Base-by-base conservation (phyloP, 2,888 invertebrate species). In the Leptarthrus brevirostris region DNA sequence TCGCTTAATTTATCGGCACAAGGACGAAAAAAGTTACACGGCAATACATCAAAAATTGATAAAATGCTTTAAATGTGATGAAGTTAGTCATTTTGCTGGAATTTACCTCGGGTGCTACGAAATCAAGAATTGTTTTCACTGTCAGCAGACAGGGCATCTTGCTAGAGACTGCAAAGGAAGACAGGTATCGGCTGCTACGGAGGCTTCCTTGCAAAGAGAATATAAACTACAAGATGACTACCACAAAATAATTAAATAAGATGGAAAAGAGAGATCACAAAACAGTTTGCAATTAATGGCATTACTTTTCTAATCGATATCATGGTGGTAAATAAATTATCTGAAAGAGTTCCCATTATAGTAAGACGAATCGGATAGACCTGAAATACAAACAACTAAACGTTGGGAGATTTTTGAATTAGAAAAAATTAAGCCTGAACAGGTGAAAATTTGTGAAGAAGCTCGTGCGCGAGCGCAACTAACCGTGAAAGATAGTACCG, bases 21-120 rank as follows among this genome's bases (percentile, higher is more conserved):
- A 30, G 8, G 30, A 30, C 30, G 30, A 8, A 8, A 30, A 1
- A 30, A 30, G 0, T 4, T 6, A 30, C 8, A 6, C 30, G 30
- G 4, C 30, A 30, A 8, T 30, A 8, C 4, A 30, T 8, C 30
- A 49, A 18, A 49, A 18, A 2, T 18, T 16, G 8, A 14, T 49
- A 1, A 49, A 58, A 18, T 58, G 58, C 20, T 58, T 36, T 12
- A 58, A 58, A 5, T 58, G 36, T 36, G 3, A 58, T 18, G 12
- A 16, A 12, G 10, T 16, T 2, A 36, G 58, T 1, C 58, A 58
- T 36, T 36, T 58, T 18, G 30, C 58, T 14, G 18, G 36, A 36
- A n/a, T 36, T 10, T 36, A 36, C 12, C 14, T 20, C 0, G 1
- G 3, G 3, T 2, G 8, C 2, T 16, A 18, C 18, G 3, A 16